Conservation (phyloP, 2,113 vertebrate genomes). For the Plestiodon gilberti region DNA sequence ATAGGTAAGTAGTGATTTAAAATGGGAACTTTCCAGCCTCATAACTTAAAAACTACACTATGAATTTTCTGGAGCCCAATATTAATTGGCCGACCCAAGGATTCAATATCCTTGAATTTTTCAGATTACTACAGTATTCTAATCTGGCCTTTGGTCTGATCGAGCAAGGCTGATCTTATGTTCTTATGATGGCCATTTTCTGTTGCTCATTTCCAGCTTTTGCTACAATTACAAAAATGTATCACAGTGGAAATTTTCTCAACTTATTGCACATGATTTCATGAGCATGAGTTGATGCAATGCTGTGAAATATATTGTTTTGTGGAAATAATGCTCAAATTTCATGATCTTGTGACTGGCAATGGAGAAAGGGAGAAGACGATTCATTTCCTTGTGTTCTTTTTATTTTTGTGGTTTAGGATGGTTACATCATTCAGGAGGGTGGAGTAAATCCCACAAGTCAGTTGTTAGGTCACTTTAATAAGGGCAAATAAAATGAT, state of each 20-base stretch:
- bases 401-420: conserved; percentile 33
- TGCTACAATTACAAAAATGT: conserved; percentile 7
- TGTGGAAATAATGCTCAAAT: not conserved
- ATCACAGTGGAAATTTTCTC: conserved; percentile 11
- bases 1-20: no score
- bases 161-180: no score
- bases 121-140: no score
- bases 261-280: conserved; percentile 2
- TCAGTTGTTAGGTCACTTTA: conserved; percentile 66
- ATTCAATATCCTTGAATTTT: no score
- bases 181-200: not conserved
- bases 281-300: not conserved
- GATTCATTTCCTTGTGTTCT: conserved; percentile 9
- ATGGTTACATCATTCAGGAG: conserved; percentile 49
- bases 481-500: conserved; percentile 73
- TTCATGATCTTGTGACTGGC: not conserved
- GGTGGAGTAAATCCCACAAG: conserved; percentile 50
- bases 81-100: no score
- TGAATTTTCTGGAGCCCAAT: no score
- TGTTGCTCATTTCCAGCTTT: conserved; percentile 3
- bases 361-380: not conserved
- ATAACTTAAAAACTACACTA: no score
- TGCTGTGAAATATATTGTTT: not conserved
- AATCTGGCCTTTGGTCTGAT: no score
- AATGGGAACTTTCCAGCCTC: no score